Conservation (phyloP, 2,797 vertebrate species). For the Sebastes jordani region DNA sequence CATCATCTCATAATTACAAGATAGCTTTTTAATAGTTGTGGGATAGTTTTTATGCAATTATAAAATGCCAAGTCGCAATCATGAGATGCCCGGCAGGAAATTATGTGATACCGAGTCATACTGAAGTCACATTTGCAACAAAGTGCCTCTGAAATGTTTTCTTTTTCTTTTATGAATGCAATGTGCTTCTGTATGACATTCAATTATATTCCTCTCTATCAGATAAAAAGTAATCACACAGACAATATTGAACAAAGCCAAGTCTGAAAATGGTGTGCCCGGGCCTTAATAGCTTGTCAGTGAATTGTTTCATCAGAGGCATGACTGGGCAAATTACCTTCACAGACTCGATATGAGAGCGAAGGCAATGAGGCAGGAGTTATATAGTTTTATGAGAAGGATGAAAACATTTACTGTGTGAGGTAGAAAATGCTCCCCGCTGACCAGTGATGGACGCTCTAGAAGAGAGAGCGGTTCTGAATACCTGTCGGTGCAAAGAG, state of each 20-base stretch:
- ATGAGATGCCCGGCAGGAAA: background rate
- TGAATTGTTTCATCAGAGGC: conserved; percentile 8
- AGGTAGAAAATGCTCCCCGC: background rate
- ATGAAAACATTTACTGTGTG: conserved; percentile 17
- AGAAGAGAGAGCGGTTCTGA: background rate
- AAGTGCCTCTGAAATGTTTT: background rate
- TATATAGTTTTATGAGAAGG: background rate
- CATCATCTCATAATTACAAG: background rate
- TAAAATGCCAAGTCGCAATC: background rate
- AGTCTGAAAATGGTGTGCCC: background rate
- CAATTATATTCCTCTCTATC: background rate
- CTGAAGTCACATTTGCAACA: background rate
- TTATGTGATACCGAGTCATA: background rate
- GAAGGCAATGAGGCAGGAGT: conserved; percentile 16
- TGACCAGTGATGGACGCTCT: background rate
- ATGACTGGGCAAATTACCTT: background rate
- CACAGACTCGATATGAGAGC: background rate
- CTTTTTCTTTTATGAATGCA: background rate
- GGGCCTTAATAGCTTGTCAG: background rate
- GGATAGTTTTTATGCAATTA: background rate
- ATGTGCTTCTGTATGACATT: background rate
- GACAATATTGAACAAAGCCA: background rate
- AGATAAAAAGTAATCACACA: background rate
- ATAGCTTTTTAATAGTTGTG: background rate
- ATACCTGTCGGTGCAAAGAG: background rate